Conservation (phyloP, 2,888 invertebrate species). For the Eupsilia transversa region DNA sequence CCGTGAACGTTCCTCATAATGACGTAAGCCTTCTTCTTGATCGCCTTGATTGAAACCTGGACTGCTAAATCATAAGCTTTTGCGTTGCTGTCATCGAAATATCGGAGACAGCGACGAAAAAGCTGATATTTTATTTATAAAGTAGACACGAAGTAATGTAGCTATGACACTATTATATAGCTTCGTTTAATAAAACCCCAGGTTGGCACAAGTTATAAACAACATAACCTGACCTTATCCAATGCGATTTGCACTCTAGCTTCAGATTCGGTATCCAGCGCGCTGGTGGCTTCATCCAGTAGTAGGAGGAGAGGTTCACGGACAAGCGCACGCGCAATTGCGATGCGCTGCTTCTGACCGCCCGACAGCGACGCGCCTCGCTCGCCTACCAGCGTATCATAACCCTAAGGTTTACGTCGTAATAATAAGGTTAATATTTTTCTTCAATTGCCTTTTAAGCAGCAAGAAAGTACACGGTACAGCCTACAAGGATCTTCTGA, state of each 20-base stretch:
- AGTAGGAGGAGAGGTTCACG: constrained; percentile 90
- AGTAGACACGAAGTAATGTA: background rate
- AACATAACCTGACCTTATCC: constrained; percentile 63
- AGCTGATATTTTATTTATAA: background rate
- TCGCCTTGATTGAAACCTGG: background rate
- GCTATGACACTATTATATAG: background rate
- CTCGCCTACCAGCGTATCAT: constrained; percentile 90
- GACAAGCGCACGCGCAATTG: constrained; percentile 92
- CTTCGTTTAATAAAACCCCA: background rate
- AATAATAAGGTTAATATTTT: background rate
- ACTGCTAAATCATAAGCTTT: background rate
- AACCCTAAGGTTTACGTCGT: constrained; percentile 86
- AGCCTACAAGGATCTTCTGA: background rate
- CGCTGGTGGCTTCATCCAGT: constrained; percentile 92
- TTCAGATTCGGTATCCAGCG: constrained; percentile 92
- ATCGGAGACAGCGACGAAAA: background rate
- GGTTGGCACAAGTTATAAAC: background rate
- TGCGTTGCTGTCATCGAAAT: background rate
- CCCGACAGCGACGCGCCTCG: constrained; percentile 91
- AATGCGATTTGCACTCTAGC: constrained; percentile 77
- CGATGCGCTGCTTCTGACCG: constrained; percentile 93
- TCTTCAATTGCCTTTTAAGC: background rate
- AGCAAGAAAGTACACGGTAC: background rate
- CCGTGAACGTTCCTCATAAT: background rate
- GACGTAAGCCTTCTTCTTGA: background rate